phyloP scores from a whole-genome alignment of 2,113 vertebrate genomes.

The Mormyrus iriodes region DNA sequence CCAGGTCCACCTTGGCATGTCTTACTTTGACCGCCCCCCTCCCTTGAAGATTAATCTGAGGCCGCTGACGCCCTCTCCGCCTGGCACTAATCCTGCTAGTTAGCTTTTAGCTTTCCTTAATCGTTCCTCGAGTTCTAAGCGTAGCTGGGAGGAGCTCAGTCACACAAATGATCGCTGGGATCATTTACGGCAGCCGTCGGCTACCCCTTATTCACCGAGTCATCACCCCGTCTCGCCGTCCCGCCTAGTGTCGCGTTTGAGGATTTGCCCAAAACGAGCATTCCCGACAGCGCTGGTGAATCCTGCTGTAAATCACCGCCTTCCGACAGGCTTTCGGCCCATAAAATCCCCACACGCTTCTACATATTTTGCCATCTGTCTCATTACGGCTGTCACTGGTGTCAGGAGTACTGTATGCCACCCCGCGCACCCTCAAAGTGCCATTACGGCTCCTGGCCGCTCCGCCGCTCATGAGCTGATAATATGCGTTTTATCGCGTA shows the following conservation, averaged over 20 bases:
- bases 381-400: constrained; percentile 1
- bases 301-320: constrained; percentile 8
- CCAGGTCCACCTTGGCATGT: not conserved
- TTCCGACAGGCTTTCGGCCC: not conserved
- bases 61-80: not conserved
- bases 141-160: not conserved
- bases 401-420: not conserved
- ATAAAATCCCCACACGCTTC: not conserved
- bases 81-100: not conserved
- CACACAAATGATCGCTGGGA: not conserved
- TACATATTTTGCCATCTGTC: constrained; percentile 13
- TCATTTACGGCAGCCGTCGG: not conserved
- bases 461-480: not conserved
- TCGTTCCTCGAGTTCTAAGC: not conserved
- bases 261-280: not conserved
- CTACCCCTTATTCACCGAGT: not conserved
- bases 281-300: not conserved
- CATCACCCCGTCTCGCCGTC: not conserved
- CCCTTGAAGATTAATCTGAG: not conserved
- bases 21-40: not conserved
- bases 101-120: not conserved
- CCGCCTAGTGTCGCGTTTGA: not conserved
- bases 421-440: not conserved
- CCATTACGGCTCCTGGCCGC: not conserved
- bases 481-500: not conserved